phyloP scores from a whole-genome alignment of 2,888 invertebrate species.

The Galerucella pusilla region DNA sequence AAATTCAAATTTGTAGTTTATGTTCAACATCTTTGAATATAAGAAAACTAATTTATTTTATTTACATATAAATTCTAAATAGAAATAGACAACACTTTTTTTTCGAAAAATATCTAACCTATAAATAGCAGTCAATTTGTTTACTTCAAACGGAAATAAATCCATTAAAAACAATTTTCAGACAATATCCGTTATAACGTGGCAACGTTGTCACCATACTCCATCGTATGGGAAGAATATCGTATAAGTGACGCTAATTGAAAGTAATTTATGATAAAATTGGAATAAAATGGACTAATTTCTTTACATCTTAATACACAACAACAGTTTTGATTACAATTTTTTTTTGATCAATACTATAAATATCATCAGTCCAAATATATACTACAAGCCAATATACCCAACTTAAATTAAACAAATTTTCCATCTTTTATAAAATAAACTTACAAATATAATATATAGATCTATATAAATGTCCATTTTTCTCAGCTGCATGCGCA shows the following conservation, averaged over 20 bases:
- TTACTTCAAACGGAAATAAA: constrained; percentile 17
- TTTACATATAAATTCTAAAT: constrained; percentile 52
- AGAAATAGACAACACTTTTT: constrained; percentile 53
- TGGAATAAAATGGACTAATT: constrained; percentile 15
- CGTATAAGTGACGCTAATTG: background rate
- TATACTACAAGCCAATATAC: constrained; percentile 19
- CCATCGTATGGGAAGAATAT: background rate
- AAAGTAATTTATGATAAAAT: background rate
- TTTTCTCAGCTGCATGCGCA: constrained; percentile 8
- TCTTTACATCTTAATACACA: background rate
- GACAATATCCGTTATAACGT: background rate
- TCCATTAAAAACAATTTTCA: background rate
- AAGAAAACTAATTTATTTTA: constrained; percentile 36
- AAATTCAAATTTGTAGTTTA: background rate
- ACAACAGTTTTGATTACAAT: constrained; percentile 13
- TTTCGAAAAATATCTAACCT: constrained; percentile 49
- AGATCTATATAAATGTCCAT: constrained; percentile 5
- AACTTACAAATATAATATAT: constrained; percentile 24
- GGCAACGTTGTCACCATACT: background rate
- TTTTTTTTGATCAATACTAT: constrained; percentile 9
- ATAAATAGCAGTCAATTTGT: constrained; percentile 51
- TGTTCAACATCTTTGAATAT: background rate
- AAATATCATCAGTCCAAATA: constrained; percentile 17
- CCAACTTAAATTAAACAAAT: background rate
- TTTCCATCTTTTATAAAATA: constrained; percentile 18